Percentiles rank a stretch among this genome's conserved stretches.
Evolutionary conservation across 2,888 invertebrate genomes (phyloP).

Genomic region (Amiota mariae): DNA sequence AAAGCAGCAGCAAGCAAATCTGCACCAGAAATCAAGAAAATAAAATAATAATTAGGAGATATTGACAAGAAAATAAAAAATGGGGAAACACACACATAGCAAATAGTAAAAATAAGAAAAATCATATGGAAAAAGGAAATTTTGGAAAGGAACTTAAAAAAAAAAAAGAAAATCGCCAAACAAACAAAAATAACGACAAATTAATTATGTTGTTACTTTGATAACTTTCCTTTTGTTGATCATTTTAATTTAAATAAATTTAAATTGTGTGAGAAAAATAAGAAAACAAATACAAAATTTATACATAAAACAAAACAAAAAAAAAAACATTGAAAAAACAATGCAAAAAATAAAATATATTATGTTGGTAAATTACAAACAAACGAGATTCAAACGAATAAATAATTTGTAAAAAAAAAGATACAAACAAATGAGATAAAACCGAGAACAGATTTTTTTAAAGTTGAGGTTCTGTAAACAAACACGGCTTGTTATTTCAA

Average conservation of each 20-base stretch:
- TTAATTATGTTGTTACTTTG: background rate
- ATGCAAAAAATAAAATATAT: background rate
- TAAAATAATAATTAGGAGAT: background rate
- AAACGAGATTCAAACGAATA: too few relatives aligned
- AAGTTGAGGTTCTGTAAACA: background rate
- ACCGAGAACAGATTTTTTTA: background rate
- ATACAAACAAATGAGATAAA: background rate
- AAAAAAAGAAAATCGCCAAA: too few relatives aligned
- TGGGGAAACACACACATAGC: too few relatives aligned
- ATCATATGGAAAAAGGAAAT: too few relatives aligned
- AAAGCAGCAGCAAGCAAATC: background rate
- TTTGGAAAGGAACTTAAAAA: too few relatives aligned
- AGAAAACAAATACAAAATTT: too few relatives aligned
- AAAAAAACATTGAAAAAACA: background rate
- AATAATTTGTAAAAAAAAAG: background rate
- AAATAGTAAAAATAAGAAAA: too few relatives aligned
- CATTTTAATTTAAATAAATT: slow-evolving; percentile 7
- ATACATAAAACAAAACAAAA: too few relatives aligned
- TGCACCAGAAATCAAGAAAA: background rate
- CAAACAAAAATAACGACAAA: background rate
- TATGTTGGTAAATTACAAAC: slow-evolving; percentile 1
- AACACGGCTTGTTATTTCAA: background rate
- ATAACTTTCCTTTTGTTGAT: background rate
- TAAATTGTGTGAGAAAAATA: background rate
- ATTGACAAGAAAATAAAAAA: too few relatives aligned